A percentile compares a stretch with the other conserved stretches of the same genome.
Evolutionary conservation across 92 coral and sea anemone genomes (phyloP).

Genomic region (Porites cylindrica): DNA sequence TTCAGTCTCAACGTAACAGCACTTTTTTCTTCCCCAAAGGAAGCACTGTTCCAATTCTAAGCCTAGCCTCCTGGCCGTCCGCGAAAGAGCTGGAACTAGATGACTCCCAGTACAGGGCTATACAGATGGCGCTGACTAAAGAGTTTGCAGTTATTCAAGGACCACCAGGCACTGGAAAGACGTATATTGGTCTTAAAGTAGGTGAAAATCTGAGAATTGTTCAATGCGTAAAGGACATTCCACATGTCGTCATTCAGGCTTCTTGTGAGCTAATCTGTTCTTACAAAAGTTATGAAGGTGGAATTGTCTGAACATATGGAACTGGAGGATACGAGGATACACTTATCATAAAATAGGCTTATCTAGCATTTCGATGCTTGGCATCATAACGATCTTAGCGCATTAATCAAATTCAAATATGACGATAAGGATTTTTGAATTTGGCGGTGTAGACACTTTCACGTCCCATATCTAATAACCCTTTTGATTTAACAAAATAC

Average conservation of each 20-base stretch:
- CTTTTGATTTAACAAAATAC: too few relatives aligned
- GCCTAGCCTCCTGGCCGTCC: constrained; percentile 81
- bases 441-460: too few relatives aligned
- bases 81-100: constrained; percentile 87
- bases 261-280: too few relatives aligned
- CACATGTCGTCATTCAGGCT: neutral
- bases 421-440: too few relatives aligned
- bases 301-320: too few relatives aligned
- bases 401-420: too few relatives aligned
- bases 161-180: constrained; percentile 98
- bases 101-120: constrained; percentile 83
- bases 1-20: neutral
- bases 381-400: too few relatives aligned
- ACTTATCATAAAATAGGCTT: too few relatives aligned
- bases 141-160: constrained; percentile 98
- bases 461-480: too few relatives aligned
- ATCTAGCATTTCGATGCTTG: too few relatives aligned
- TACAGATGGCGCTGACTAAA: constrained; percentile 91
- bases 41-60: constrained; percentile 51
- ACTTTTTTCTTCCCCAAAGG: neutral
- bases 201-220: neutral
- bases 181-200: constrained; percentile 85
- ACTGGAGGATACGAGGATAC: too few relatives aligned
- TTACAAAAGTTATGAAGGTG: too few relatives aligned
- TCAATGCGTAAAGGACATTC: neutral